Conservation (phyloP, 2,113 vertebrate genomes). For the Paracanthobrama guichenoti region DNA sequence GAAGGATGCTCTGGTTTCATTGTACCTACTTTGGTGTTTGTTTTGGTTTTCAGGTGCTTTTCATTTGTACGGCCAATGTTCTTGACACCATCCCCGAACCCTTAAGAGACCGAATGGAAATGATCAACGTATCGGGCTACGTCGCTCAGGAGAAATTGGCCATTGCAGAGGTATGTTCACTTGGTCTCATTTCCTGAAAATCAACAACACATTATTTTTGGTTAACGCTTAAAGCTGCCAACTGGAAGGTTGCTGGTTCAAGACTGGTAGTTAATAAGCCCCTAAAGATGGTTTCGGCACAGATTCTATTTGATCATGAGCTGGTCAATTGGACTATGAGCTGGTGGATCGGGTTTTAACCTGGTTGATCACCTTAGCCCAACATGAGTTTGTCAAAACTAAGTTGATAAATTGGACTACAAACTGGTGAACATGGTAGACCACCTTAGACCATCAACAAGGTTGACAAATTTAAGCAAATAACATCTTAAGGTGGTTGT, state of each 20-base stretch:
- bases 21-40: background rate
- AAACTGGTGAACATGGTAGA: background rate
- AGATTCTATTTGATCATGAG: too few species aligned
- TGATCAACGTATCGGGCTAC: constrained; percentile 96
- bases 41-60: constrained; percentile 80
- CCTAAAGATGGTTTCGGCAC: too few species aligned
- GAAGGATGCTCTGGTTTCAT: background rate
- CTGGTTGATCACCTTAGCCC: background rate
- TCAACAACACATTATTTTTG: background rate
- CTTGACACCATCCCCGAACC: constrained; percentile 95
- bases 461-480: background rate
- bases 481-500: background rate
- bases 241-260: background rate
- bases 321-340: background rate
- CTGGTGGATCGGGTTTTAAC: background rate
- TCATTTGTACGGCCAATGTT: constrained; percentile 97
- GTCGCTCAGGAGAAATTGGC: constrained; percentile 96
- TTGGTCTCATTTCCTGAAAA: background rate
- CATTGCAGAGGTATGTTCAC: constrained; percentile 86
- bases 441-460: background rate
- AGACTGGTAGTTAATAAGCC: background rate
- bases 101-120: constrained; percentile 95
- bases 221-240: background rate
- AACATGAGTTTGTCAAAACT: too few species aligned
- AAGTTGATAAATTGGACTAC: too few species aligned